These are phyloP conservation scores for Thinocorus orbignyianus DNA, from an alignment of 2,113 vertebrate genomes.

Conservation along the genomic window DNA sequence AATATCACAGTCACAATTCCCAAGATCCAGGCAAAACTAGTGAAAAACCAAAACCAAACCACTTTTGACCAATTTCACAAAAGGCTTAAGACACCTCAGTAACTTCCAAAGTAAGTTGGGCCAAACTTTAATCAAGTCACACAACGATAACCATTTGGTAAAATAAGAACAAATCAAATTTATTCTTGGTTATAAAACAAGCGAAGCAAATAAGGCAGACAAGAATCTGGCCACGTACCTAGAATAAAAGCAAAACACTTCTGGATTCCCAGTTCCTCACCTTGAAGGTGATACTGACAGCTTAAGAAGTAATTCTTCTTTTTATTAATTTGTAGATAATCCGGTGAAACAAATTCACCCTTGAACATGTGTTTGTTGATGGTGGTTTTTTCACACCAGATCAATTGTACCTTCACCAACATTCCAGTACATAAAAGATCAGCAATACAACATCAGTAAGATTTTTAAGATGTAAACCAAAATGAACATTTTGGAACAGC, in stretches of 20 bases:
- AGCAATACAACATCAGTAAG: slow-evolving; percentile 4
- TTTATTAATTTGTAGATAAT: slow-evolving; percentile 16
- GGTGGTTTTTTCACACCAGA: not conserved
- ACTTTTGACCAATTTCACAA: not conserved
- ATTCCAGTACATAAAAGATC: slow-evolving; percentile 53
- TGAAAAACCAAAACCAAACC: not conserved
- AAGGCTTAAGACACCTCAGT: not conserved
- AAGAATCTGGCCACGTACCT: not conserved
- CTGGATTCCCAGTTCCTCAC: not conserved
- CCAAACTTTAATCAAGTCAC: slow-evolving; percentile 8
- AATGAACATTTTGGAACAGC: slow-evolving; percentile 32
- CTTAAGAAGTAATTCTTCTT: slow-evolving; percentile 12
- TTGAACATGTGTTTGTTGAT: not conserved
- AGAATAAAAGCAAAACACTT: not conserved
- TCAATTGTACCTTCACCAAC: slow-evolving; percentile 46
- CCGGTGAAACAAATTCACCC: not conserved
- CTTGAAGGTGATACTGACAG: not conserved
- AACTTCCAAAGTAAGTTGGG: not conserved
- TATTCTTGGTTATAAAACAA: slow-evolving; percentile 54
- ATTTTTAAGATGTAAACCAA: slow-evolving; percentile 23
- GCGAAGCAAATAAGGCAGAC: not conserved
- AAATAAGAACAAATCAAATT: slow-evolving; percentile 40
- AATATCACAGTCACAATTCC: not conserved
- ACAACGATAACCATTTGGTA: not conserved
- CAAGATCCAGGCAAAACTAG: not conserved